Evolutionary conservation across 2,113 vertebrate genomes (phyloP), one percentile per base, ranked within the genome.

Genomic region (Pedetes capensis): DNA sequence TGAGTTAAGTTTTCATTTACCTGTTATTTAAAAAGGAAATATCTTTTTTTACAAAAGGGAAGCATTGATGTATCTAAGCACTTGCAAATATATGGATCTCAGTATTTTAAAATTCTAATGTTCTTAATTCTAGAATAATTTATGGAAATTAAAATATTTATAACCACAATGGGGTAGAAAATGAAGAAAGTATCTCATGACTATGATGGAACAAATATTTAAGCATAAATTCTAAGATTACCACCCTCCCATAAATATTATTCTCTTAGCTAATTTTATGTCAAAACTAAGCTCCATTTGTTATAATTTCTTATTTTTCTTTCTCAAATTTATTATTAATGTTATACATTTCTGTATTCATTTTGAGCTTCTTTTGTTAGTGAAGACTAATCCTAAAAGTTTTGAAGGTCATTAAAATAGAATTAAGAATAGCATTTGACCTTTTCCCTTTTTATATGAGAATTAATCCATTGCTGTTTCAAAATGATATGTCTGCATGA

Each of bases 101-200:
- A 63, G 49, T 76, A 80, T 92, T 93, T 93, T 80, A 29, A 89
- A 91, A 74, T 89, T 89, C 49, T n/a, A 63, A 25, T 17, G 17
- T 20, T 76, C 61, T 94, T 88, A 2, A 3, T 84, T 95, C 47
- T 78, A 59, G 76, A 95, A 37, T 92, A 95, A 64, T 57, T 95
- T 22, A 66, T 55, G 42, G 7, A 66, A 32, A 94, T 91, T 87
- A 85, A 91, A 88, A 59, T 53, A 78, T 74, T 23, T 9, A 88
- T 29, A 87, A 17, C 88, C 1, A 76, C 61, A 85, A 68, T 72
- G 44, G 17, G 8, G 2, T 49, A 81, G 7, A 1, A 37, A 84
- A 72, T 85, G 12, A 80, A 74, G 47, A 84, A 89, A 96, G 76
- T 66, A 61, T n/a, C n/a, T 11, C 1, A 25, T 29, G 59, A 34